phyloP scores from a whole-genome alignment of 2,113 vertebrate genomes.

The Triplophysa tibetana region DNA sequence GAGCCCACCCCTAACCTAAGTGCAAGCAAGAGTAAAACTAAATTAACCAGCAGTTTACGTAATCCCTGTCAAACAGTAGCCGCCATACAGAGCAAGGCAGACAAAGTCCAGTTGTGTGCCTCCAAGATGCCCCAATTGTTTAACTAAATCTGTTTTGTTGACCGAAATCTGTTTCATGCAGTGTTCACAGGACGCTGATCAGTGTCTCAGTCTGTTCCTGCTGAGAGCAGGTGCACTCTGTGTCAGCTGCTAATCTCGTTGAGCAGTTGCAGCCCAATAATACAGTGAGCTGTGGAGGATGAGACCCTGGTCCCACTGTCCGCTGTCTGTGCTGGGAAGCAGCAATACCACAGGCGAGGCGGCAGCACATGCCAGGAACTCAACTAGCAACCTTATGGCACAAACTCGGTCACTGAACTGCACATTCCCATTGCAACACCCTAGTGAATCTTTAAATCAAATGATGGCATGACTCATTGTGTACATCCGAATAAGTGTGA shows the following conservation, averaged over 20 bases:
- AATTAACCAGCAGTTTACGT: background rate
- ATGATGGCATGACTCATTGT: background rate
- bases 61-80: slow-evolving; percentile 3
- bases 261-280: slow-evolving; percentile 8
- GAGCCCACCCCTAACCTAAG: no score
- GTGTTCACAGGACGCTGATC: slow-evolving; percentile 12
- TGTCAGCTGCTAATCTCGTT: slow-evolving; percentile 30
- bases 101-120: background rate
- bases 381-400: slow-evolving; percentile 5
- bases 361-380: slow-evolving; percentile 9
- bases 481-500: background rate
- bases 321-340: background rate
- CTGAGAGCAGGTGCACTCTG: slow-evolving; percentile 32
- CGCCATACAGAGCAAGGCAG: background rate
- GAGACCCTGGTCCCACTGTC: slow-evolving; percentile 6
- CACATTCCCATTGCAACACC: background rate
- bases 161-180: background rate
- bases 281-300: background rate
- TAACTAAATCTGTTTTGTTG: slow-evolving; percentile 26
- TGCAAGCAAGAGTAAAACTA: no score
- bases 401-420: background rate
- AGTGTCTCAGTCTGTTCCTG: slow-evolving; percentile 19
- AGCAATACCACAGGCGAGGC: background rate
- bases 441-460: background rate
- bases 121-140: background rate